A percentile compares a stretch with the other conserved stretches of the same genome.
Evolutionary conservation across 1,140 invertebrate genomes (phyloP).

Genomic region (Amyelois transitella): DNA sequence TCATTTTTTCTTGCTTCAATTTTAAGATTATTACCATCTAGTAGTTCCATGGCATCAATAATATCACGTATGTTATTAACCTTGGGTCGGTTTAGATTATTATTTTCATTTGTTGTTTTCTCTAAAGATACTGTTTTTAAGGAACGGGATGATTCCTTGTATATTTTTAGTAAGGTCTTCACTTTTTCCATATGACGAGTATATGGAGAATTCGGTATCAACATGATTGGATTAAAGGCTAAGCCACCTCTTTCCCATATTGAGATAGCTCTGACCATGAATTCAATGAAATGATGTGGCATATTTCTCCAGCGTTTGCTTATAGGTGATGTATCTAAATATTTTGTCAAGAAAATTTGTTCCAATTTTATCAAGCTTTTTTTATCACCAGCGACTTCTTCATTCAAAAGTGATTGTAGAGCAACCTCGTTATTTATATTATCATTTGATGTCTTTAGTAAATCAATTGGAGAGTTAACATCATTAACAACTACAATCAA

Average conservation of each 20-base stretch:
- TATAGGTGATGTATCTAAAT: conserved; percentile 44
- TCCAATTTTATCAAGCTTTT: conserved; percentile 25
- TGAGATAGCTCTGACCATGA: conserved; percentile 46
- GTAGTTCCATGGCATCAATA: conserved; percentile 43
- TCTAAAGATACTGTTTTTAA: conserved; percentile 7
- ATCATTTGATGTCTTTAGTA: not conserved
- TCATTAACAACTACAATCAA: conserved; percentile 45
- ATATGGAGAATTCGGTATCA: conserved; percentile 35
- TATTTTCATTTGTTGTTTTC: conserved; percentile 11
- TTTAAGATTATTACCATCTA: conserved; percentile 8
- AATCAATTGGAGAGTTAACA: conserved; percentile 7
- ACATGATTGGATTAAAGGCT: conserved; percentile 45
- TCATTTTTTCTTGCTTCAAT: not conserved
- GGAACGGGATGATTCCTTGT: not conserved
- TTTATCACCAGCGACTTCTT: conserved; percentile 8
- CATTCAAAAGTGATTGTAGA: conserved; percentile 34
- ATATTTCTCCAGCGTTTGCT: conserved; percentile 40
- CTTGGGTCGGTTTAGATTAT: conserved; percentile 24
- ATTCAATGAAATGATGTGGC: conserved; percentile 39
- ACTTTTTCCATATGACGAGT: conserved; percentile 43
- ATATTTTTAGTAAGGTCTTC: conserved; percentile 30
- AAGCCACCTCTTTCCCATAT: conserved; percentile 65
- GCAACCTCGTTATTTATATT: conserved; percentile 28
- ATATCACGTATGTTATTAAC: conserved; percentile 64
- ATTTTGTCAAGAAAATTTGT: conserved; percentile 32